phyloP scores from a whole-genome alignment of 2,888 invertebrate species.

The Rapana venosa region DNA sequence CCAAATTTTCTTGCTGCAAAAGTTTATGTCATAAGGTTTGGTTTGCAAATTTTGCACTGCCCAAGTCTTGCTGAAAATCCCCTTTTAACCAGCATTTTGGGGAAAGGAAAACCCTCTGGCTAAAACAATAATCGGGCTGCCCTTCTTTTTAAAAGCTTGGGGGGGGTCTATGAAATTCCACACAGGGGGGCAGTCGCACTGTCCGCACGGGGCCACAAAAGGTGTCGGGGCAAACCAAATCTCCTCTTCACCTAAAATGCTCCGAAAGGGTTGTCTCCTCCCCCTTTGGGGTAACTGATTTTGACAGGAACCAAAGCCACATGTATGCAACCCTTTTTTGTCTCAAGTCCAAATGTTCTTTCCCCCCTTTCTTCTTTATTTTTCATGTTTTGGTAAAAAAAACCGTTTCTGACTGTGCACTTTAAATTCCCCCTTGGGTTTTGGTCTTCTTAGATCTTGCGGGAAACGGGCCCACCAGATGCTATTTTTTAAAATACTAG shows the following conservation, averaged over 20 bases:
- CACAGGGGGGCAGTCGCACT: conserved; percentile 28
- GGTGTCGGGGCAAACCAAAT: background rate
- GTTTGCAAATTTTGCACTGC: conserved; percentile 21
- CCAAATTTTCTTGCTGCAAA: background rate
- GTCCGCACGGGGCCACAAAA: too few relatives aligned
- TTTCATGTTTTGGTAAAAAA: too few relatives aligned
- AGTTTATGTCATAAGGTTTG: background rate
- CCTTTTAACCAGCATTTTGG: too few relatives aligned
- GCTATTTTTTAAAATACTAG: too few relatives aligned
- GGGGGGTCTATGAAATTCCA: conserved; percentile 35
- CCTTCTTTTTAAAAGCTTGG: too few relatives aligned
- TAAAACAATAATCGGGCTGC: background rate
- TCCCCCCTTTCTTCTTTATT: too few relatives aligned
- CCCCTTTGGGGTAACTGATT: background rate
- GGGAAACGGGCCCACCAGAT: too few relatives aligned
- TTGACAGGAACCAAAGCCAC: conserved; percentile 2
- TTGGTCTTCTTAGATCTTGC: too few relatives aligned
- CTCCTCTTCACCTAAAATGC: background rate
- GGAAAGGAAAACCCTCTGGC: too few relatives aligned
- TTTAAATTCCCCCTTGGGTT: too few relatives aligned
- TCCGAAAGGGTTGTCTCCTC: background rate
- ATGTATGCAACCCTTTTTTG: background rate
- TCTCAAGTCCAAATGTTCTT: background rate
- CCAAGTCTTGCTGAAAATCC: background rate
- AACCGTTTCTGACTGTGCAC: too few relatives aligned